Percentiles rank a stretch among this genome's conserved stretches.
These are phyloP conservation scores for Tyrannus savana DNA, from an alignment of 2,113 vertebrate genomes.

Conservation along the genomic window DNA sequence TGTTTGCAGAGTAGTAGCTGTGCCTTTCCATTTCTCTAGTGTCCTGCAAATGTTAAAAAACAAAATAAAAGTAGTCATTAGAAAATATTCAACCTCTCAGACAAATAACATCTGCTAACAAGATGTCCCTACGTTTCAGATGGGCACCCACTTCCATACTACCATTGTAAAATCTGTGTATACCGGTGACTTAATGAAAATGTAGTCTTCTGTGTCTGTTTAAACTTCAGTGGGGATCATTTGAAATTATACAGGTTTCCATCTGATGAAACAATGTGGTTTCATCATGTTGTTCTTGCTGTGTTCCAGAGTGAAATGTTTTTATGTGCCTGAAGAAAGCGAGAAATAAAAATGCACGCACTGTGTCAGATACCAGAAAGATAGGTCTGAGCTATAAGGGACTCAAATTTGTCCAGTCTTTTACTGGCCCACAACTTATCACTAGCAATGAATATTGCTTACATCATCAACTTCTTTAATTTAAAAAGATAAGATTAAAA, in stretches of 20 bases:
- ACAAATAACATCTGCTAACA: slow-evolving; percentile 16
- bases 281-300: not conserved
- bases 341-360: not conserved
- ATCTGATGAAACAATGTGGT: not conserved
- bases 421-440: not conserved
- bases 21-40: not conserved
- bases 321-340: not conserved
- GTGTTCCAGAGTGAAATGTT: not conserved
- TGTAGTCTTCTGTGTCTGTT: not conserved
- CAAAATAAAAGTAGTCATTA: not conserved
- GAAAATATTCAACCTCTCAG: not conserved
- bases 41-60: not conserved
- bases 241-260: slow-evolving; percentile 15
- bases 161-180: not conserved
- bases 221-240: not conserved
- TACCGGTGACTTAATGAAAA: slow-evolving; percentile 3
- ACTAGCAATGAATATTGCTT: not conserved
- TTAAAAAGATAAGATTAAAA: slow-evolving; percentile 2
- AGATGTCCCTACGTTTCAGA: not conserved
- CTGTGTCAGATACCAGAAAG: not conserved
- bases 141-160: not conserved
- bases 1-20: not conserved
- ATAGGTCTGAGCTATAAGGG: not conserved
- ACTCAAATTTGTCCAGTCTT: not conserved
- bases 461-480: not conserved